phyloP scores from a whole-genome alignment of 2,888 invertebrate species.

The Macrophya annulata region DNA sequence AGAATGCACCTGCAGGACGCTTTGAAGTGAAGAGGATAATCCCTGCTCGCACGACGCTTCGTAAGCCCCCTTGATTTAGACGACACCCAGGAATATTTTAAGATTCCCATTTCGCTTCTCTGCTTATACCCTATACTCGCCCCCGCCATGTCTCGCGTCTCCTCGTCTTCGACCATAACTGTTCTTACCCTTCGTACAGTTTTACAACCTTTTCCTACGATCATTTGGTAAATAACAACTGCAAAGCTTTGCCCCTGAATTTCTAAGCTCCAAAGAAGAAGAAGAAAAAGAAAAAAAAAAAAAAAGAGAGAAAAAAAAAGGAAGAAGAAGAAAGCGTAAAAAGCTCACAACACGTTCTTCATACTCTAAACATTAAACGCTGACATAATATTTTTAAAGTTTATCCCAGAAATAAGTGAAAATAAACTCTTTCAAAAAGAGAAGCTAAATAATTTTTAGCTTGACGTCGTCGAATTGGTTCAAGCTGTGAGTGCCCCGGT shows the following conservation, averaged over 20 bases:
- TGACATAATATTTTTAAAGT: neutral
- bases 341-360: neutral
- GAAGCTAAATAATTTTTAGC: neutral
- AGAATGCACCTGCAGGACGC: slow-evolving; percentile 78
- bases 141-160: slow-evolving; percentile 21
- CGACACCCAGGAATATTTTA: slow-evolving; percentile 78
- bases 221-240: slow-evolving; percentile 37
- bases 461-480: neutral
- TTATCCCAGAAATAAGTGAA: neutral
- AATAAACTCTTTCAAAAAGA: neutral
- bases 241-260: slow-evolving; percentile 16
- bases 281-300: neutral
- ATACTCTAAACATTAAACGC: neutral
- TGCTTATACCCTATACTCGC: slow-evolving; percentile 58
- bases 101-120: slow-evolving; percentile 74
- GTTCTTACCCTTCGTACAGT: slow-evolving; percentile 25
- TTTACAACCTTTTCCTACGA: slow-evolving; percentile 13
- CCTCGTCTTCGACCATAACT: slow-evolving; percentile 32
- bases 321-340: neutral
- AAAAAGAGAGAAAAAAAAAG: no score
- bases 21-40: slow-evolving; percentile 78
- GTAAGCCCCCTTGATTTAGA: slow-evolving; percentile 79
- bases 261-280: neutral
- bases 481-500: neutral
- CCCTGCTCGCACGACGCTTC: slow-evolving; percentile 77